Base-by-base conservation (phyloP, 2,888 invertebrate genomes). In the Xanthia togata region DNA sequence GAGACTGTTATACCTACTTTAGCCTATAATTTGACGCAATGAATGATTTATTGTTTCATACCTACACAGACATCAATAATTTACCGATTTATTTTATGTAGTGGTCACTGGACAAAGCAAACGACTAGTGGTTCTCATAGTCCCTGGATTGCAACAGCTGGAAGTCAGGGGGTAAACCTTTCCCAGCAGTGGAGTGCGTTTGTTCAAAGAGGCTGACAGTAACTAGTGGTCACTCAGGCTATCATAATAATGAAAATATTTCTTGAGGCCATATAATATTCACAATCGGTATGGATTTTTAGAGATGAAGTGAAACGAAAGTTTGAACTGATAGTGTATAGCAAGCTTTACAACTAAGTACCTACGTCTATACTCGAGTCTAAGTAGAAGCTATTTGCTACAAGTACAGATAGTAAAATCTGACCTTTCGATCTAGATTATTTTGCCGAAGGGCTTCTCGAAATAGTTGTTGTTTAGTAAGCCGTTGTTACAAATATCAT, bases 341-440 rank as follows among this genome's bases (percentile, higher is more conserved):
- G 14, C 11, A 2, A 5, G 2, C 57, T 44, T 64, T 53, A 65
- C 11, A 44, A 57, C 23, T n/a, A 64, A 4, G n/a, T 64, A 63
- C 35, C 6, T 47, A 55, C 55, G 55, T 70, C 63, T 68, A 67
- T 69, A 67, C 86, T 78, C n/a, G 26, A 67, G 65, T 50, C 55
- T 53, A 74, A 78, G 72, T 75, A 78, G 63, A 55, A 57, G 44
- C 82, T 71, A 75, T 73, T 75, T 64, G 20, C 70, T 55, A 70
- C 70, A 68, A 70, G 57, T 85, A 84, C 84, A 57, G 63, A 77
- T 77, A 78, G 72, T 87, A 84, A 84, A 82, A 87, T 87, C 85
- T 82, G 88, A 85, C 81, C 85, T 81, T 70, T 75, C 63, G 57
- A 81, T 81, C 76, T 85, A 75, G 76, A 82, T 85, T 82, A 76